phyloP scores from a whole-genome alignment of 2,888 invertebrate species.

The Epistrophe eligans region DNA sequence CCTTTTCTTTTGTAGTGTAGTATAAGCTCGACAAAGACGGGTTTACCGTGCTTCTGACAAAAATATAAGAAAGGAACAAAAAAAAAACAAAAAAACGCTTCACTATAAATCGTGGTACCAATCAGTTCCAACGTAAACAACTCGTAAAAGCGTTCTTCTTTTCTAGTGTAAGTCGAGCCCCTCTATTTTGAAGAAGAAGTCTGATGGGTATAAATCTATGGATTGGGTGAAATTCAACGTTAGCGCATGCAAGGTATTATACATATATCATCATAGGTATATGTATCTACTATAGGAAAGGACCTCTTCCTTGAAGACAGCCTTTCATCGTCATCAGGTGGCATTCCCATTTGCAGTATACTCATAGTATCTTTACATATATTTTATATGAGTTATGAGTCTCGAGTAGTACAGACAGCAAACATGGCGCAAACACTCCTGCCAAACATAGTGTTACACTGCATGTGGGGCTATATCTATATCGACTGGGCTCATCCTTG shows the following conservation, averaged over 20 bases:
- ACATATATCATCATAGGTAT: slow-evolving; percentile 49
- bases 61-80: not conserved
- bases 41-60: slow-evolving; percentile 6
- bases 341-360: slow-evolving; percentile 62
- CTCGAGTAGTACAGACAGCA: slow-evolving; percentile 64
- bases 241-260: slow-evolving; percentile 61
- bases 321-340: slow-evolving; percentile 67
- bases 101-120: slow-evolving; percentile 67
- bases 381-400: slow-evolving; percentile 44
- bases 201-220: slow-evolving; percentile 7
- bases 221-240: slow-evolving; percentile 48
- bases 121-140: slow-evolving; percentile 74
- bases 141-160: slow-evolving; percentile 53
- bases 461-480: slow-evolving; percentile 32
- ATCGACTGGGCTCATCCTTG: slow-evolving; percentile 33
- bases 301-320: slow-evolving; percentile 42
- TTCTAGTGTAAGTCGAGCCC: not conserved
- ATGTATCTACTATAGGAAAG: slow-evolving; percentile 1
- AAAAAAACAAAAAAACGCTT: slow-evolving; percentile 19
- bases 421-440: slow-evolving; percentile 69
- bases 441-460: slow-evolving; percentile 56
- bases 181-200: not conserved
- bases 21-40: not conserved
- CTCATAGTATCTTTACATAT: not conserved
- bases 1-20: slow-evolving; percentile 4